Conservation (phyloP, 2,888 invertebrate species). For the Melolontha melolontha region DNA sequence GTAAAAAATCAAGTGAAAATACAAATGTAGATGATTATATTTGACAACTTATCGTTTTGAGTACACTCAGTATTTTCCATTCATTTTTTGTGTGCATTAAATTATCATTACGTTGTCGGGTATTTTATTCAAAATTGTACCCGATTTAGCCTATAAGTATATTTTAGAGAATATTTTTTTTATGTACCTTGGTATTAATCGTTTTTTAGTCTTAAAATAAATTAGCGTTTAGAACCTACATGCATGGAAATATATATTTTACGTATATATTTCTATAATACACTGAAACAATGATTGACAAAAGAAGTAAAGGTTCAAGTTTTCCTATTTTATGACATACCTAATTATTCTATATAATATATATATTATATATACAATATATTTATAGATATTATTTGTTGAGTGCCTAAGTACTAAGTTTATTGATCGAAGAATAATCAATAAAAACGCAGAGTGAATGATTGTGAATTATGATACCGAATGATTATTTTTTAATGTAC, state of each 20-base stretch:
- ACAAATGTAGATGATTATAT: slow-evolving; percentile 54
- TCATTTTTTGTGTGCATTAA: slow-evolving; percentile 60
- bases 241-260: slow-evolving; percentile 13
- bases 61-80: slow-evolving; percentile 60
- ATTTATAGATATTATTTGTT: slow-evolving; percentile 63
- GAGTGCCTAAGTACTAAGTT: slow-evolving; percentile 60
- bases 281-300: slow-evolving; percentile 34
- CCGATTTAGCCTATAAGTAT: slow-evolving; percentile 44
- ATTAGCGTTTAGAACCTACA: slow-evolving; percentile 37
- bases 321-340: slow-evolving; percentile 55
- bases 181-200: slow-evolving; percentile 60
- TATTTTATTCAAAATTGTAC: slow-evolving; percentile 42
- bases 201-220: slow-evolving; percentile 52
- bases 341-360: slow-evolving; percentile 48
- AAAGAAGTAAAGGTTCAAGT: slow-evolving; percentile 54
- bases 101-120: slow-evolving; percentile 45
- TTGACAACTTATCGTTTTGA: slow-evolving; percentile 30
- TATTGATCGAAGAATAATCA: slow-evolving; percentile 36
- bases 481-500: slow-evolving; percentile 28
- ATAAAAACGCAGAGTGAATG: slow-evolving; percentile 22
- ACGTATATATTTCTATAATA: slow-evolving; percentile 39
- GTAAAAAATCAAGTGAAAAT: slow-evolving; percentile 15
- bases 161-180: slow-evolving; percentile 55
- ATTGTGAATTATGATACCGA: slow-evolving; percentile 12
- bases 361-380: slow-evolving; percentile 40